Evolutionary conservation across 2,797 vertebrate species (phyloP).

Genomic region (Prionace glauca): DNA sequence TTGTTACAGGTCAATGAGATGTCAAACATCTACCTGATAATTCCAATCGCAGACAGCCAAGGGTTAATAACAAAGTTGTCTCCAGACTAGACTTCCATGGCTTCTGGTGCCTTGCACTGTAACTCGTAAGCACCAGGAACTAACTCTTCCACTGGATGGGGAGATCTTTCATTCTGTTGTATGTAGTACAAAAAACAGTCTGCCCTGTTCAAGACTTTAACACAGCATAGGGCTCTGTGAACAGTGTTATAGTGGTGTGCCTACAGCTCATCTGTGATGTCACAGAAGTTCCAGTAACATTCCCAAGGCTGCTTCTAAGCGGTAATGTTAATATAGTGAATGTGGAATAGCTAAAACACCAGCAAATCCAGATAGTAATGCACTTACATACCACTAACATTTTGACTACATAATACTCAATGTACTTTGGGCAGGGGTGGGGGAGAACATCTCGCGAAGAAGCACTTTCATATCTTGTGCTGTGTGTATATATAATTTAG

Average conservation of each 20-base stretch:
- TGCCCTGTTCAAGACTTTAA: not conserved
- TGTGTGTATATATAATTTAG: not conserved
- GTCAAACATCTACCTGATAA: not conserved
- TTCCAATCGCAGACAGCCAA: not conserved
- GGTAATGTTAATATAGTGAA: not conserved
- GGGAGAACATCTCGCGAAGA: not conserved
- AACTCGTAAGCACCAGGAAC: not conserved
- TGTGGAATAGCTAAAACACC: not conserved
- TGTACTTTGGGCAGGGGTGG: too few relatives aligned
- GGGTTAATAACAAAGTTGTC: not conserved
- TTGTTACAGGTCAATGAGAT: not conserved
- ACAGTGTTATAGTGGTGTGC: not conserved
- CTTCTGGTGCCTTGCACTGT: not conserved
- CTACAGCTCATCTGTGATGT: not conserved
- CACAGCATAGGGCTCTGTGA: constrained; percentile 18
- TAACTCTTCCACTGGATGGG: not conserved
- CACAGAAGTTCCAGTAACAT: not conserved
- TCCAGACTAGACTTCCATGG: not conserved
- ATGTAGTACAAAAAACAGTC: not conserved
- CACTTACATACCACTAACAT: not conserved
- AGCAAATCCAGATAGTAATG: not conserved
- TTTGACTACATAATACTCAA: not conserved
- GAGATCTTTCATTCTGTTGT: not conserved
- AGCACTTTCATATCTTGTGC: not conserved
- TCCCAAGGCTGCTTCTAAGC: not conserved